Conservation (phyloP, 2,113 vertebrate genomes). For the Phyllostomus hastatus region DNA sequence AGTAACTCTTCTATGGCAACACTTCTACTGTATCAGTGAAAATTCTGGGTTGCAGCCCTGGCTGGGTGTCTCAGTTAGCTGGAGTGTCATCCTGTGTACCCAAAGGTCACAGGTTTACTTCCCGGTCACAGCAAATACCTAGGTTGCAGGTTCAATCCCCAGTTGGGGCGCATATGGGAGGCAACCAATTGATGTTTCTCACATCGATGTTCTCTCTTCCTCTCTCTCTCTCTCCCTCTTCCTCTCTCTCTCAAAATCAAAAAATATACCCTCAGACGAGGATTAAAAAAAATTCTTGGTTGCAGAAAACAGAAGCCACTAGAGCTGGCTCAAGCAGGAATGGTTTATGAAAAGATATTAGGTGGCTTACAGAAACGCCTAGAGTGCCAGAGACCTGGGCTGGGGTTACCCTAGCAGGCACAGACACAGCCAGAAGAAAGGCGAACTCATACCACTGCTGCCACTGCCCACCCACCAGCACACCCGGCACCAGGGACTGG, state of each 20-base stretch:
- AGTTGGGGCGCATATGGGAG: no score
- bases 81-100: no score
- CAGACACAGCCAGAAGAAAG: not conserved
- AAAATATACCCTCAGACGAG: no score
- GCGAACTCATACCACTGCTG: accelerated
- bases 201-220: no score
- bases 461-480: not conserved
- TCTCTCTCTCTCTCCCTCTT: no score
- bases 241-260: no score
- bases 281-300: no score
- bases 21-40: not conserved
- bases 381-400: not conserved
- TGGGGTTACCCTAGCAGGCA: not conserved
- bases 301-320: not conserved
- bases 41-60: not conserved
- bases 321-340: not conserved
- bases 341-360: not conserved
- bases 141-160: no score
- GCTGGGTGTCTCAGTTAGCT: no score
- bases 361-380: not conserved
- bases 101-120: no score
- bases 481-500: not conserved
- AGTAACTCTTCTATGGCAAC: not conserved
- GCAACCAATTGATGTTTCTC: no score
- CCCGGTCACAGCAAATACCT: no score